phyloP scores from a whole-genome alignment of 2,888 invertebrate species.

The Dyspetes luteomarginatus region DNA sequence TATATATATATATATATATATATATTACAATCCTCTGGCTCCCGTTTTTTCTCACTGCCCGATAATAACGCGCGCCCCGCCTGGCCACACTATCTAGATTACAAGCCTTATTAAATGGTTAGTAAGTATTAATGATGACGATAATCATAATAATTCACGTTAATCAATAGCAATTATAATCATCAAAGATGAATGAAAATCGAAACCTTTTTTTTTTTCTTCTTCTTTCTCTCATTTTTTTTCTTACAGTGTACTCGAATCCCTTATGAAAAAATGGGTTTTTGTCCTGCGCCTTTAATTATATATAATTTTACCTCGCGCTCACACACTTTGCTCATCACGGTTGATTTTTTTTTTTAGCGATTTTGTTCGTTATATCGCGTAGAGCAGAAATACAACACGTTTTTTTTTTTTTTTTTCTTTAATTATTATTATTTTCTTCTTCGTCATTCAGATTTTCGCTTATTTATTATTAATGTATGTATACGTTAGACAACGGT shows the following conservation, averaged over 20 bases:
- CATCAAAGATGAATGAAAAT: slow-evolving; percentile 68
- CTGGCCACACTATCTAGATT: slow-evolving; percentile 69
- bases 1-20: slow-evolving; percentile 69
- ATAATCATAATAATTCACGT: slow-evolving; percentile 69
- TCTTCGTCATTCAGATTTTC: slow-evolving; percentile 43
- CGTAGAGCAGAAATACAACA: slow-evolving; percentile 26
- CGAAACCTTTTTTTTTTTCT: slow-evolving; percentile 38
- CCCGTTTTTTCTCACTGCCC: slow-evolving; percentile 30
- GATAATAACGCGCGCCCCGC: slow-evolving; percentile 25
- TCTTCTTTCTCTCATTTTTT: too few relatives aligned
- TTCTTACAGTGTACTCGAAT: slow-evolving; percentile 44
- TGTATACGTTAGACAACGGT: slow-evolving; percentile 71
- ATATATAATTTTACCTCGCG: slow-evolving; percentile 32
- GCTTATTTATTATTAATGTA: slow-evolving; percentile 65
- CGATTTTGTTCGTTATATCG: slow-evolving; percentile 4
- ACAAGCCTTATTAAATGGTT: slow-evolving; percentile 73
- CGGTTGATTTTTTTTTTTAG: slow-evolving; percentile 2
- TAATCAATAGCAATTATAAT: slow-evolving; percentile 67
- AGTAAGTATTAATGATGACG: slow-evolving; percentile 71
- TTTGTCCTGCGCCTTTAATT: slow-evolving; percentile 31
- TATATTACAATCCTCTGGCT: slow-evolving; percentile 72
- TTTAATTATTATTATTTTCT: not conserved
- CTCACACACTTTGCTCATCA: not conserved
- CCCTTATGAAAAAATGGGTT: slow-evolving; percentile 42
- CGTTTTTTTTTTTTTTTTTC: slow-evolving; percentile 2